These are phyloP conservation scores for Cheiracanthium punctorium DNA, from an alignment of 2,888 invertebrate species.

Conservation along the genomic window DNA sequence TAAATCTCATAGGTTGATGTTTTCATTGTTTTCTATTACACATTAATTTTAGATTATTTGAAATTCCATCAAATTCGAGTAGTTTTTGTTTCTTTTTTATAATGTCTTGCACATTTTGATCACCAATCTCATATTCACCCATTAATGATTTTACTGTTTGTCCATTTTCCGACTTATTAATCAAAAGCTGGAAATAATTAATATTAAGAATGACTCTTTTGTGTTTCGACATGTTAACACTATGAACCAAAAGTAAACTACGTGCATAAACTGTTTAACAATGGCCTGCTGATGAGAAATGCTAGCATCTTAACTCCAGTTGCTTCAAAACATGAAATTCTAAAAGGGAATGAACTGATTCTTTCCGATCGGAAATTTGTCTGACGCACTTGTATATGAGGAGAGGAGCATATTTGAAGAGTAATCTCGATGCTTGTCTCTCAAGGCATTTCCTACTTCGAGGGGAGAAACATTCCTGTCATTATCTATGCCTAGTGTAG, in stretches of 20 bases:
- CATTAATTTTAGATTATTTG: not conserved
- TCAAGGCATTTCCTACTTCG: too few species aligned
- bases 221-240: not conserved
- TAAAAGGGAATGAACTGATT: too few species aligned
- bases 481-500: too few species aligned
- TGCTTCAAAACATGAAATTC: too few species aligned
- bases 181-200: not conserved
- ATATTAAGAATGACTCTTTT: not conserved
- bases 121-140: slow-evolving; percentile 51
- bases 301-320: too few species aligned
- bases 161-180: not conserved
- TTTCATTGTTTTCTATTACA: not conserved
- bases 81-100: not conserved
- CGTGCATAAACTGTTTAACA: too few species aligned
- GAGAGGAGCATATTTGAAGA: too few species aligned
- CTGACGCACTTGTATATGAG: too few species aligned
- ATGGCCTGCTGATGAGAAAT: too few species aligned
- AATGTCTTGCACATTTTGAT: slow-evolving; percentile 10
- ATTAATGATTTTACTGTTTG: slow-evolving; percentile 8
- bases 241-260: not conserved
- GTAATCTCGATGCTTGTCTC: too few species aligned
- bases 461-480: too few species aligned
- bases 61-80: not conserved
- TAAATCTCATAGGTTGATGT: not conserved
- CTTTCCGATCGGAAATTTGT: too few species aligned